Evolutionary conservation across 2,888 invertebrate genomes (phyloP).

Genomic region (Glyphotaelius pellucidus): DNA sequence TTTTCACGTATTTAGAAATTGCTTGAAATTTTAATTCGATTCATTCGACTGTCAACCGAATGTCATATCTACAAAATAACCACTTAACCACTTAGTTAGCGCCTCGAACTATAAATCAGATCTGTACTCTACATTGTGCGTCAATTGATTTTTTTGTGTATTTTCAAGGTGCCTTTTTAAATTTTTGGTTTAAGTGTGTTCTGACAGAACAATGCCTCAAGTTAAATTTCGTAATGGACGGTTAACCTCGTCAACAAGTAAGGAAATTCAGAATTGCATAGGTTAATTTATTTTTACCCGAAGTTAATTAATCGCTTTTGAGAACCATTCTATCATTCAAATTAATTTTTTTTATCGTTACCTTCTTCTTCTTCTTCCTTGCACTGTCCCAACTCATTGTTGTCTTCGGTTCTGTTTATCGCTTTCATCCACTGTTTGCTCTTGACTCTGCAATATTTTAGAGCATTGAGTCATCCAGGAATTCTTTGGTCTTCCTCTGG

Average conservation of each 20-base stretch:
- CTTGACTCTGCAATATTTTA: too few relatives aligned
- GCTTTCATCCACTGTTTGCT: too few relatives aligned
- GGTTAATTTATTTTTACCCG: not conserved
- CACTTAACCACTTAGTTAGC: not conserved
- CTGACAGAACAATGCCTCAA: not conserved
- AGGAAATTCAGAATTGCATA: not conserved
- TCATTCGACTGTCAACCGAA: not conserved
- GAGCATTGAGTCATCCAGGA: too few relatives aligned
- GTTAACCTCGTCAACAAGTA: not conserved
- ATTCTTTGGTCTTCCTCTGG: too few relatives aligned
- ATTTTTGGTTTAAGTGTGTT: not conserved
- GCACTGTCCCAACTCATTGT: too few relatives aligned
- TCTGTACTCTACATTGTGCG: not conserved
- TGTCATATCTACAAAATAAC: not conserved
- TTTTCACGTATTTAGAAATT: not conserved
- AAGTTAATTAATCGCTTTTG: not conserved
- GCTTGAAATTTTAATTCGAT: not conserved
- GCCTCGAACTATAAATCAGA: not conserved
- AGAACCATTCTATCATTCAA: too few relatives aligned
- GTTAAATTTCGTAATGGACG: not conserved
- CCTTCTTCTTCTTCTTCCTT: too few relatives aligned
- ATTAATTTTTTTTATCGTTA: too few relatives aligned
- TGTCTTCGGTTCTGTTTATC: too few relatives aligned
- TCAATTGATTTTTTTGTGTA: not conserved
- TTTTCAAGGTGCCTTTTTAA: not conserved